These are phyloP conservation scores for Mimas tiliae DNA, from an alignment of 2,888 invertebrate genomes.

Conservation along the genomic window DNA sequence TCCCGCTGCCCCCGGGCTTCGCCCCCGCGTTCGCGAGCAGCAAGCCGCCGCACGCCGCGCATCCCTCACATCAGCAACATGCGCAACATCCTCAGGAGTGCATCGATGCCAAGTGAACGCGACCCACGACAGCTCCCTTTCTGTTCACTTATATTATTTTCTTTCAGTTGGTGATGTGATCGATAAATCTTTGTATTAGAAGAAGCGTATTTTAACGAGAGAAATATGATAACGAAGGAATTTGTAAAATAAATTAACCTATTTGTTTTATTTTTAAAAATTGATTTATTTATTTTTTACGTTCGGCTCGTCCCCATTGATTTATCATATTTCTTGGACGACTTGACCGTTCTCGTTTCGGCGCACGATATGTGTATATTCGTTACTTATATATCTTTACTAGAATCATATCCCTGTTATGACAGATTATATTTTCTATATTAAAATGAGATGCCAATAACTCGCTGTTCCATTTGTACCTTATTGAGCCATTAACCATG, in stretches of 20 bases:
- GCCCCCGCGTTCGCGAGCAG: slow-evolving; percentile 57
- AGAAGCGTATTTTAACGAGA: slow-evolving; percentile 83
- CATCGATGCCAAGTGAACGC: slow-evolving; percentile 80
- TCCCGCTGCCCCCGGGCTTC: slow-evolving; percentile 80
- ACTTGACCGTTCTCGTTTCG: slow-evolving; percentile 50
- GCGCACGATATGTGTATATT: slow-evolving; percentile 65
- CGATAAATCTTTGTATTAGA: slow-evolving; percentile 84
- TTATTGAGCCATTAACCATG: slow-evolving; percentile 71
- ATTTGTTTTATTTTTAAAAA: slow-evolving; percentile 82
- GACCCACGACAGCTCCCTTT: slow-evolving; percentile 17
- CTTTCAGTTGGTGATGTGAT: slow-evolving; percentile 77
- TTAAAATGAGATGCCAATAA: slow-evolving; percentile 77
- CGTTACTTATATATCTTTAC: slow-evolving; percentile 66
- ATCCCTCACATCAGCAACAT: slow-evolving; percentile 74
- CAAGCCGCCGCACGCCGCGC: slow-evolving; percentile 44
- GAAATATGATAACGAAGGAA: slow-evolving; percentile 85
- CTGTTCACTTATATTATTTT: slow-evolving; percentile 62
- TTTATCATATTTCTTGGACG: slow-evolving; percentile 69
- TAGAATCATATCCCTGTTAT: slow-evolving; percentile 75
- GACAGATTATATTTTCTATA: slow-evolving; percentile 79
- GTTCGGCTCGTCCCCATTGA: slow-evolving; percentile 22
- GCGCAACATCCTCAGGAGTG: slow-evolving; percentile 74
- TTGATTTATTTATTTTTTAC: slow-evolving; percentile 57
- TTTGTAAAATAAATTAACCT: slow-evolving; percentile 84
- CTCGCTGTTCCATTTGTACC: slow-evolving; percentile 76